These are phyloP conservation scores for Plebejus anna DNA, from an alignment of 2,888 invertebrate genomes.

Conservation along the genomic window DNA sequence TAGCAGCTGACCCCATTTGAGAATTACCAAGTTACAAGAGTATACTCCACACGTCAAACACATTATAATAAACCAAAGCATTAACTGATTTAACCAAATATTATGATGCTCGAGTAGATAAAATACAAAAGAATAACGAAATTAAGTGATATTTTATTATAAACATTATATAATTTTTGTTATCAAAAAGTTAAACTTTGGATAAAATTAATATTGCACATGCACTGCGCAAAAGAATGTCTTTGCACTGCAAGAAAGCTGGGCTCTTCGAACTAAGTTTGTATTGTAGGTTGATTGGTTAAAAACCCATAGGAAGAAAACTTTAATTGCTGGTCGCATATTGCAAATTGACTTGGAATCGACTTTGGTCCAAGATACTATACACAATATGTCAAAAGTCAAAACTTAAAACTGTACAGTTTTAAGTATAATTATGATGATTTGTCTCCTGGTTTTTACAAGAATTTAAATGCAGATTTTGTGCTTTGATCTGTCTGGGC, in stretches of 20 bases:
- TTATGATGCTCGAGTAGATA: neutral
- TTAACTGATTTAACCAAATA: slow-evolving; percentile 11
- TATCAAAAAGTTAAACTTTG: neutral
- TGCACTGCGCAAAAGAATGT: neutral
- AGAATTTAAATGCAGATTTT: too few relatives aligned
- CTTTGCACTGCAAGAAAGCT: neutral
- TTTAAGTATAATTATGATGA: too few relatives aligned
- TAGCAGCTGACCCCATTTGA: neutral
- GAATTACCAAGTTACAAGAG: neutral
- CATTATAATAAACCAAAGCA: neutral
- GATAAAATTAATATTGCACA: neutral
- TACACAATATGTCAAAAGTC: too few relatives aligned
- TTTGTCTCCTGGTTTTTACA: too few relatives aligned
- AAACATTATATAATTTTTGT: neutral
- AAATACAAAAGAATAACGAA: neutral
- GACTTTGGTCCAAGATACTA: too few relatives aligned
- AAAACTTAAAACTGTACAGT: too few relatives aligned
- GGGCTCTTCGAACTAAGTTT: neutral
- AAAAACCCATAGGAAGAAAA: neutral
- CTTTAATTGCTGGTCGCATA: too few relatives aligned
- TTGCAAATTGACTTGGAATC: too few relatives aligned
- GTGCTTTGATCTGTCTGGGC: too few relatives aligned
- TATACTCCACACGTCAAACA: neutral
- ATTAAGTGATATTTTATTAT: neutral
- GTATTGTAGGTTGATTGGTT: neutral